Conservation (phyloP, 2,113 vertebrate species). For the Piprites chloris region DNA sequence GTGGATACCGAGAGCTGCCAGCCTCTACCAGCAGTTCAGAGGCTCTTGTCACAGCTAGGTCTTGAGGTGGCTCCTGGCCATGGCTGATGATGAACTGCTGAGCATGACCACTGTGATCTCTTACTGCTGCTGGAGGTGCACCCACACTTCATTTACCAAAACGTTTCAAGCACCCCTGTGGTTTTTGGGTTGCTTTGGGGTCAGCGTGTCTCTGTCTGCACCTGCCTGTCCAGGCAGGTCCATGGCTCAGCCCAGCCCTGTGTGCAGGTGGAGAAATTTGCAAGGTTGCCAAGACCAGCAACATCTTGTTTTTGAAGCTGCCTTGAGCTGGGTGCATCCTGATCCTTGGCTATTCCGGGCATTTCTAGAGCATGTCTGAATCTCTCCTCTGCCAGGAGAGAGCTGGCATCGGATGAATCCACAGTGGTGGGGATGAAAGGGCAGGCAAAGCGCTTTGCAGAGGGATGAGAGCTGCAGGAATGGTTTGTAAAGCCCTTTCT, state of each 20-base stretch:
- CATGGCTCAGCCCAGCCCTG: fast-evolving
- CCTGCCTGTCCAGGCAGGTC: background rate
- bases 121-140: background rate
- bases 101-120: fast-evolving
- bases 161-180: fast-evolving
- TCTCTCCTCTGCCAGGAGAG: background rate
- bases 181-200: background rate
- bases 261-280: background rate
- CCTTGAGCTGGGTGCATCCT: background rate
- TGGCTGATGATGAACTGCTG: fast-evolving
- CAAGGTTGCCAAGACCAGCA: background rate
- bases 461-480: no score
- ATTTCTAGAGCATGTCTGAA: background rate
- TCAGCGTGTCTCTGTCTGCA: background rate
- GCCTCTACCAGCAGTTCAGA: fast-evolving
- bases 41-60: fast-evolving
- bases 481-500: background rate
- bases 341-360: background rate
- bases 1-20: background rate
- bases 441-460: background rate
- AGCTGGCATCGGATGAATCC: background rate
- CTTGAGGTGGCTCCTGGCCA: background rate
- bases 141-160: background rate
- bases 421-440: fast-evolving
- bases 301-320: background rate